phyloP scores from a whole-genome alignment of 2,797 vertebrate genomes.

The Serranus cabrilla region DNA sequence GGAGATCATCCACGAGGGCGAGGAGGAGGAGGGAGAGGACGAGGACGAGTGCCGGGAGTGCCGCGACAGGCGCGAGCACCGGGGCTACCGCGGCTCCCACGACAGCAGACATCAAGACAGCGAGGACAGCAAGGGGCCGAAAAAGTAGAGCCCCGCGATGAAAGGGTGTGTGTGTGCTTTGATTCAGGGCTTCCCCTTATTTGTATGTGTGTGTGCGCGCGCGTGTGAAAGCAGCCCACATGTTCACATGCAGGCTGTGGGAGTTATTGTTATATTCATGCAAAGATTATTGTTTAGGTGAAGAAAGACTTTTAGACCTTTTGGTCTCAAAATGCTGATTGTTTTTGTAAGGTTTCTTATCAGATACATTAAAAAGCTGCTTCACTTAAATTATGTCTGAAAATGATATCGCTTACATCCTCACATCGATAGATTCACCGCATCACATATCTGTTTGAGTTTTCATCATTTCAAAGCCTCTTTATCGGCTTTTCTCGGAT shows the following conservation, averaged over 20 bases:
- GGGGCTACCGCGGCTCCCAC: conserved; percentile 59
- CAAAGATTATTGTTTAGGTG: conserved; percentile 27
- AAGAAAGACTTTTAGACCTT: conserved; percentile 35
- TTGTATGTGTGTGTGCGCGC: conserved; percentile 25
- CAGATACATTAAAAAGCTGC: conserved; percentile 44
- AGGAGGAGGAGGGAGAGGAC: conserved; percentile 79
- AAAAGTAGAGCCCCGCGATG: conserved; percentile 71
- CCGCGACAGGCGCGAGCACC: conserved; percentile 74
- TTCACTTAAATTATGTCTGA: conserved; percentile 12
- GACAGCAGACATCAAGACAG: conserved; percentile 45
- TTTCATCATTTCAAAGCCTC: conserved; percentile 1
- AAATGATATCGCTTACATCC: not conserved
- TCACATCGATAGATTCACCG: conserved; percentile 2
- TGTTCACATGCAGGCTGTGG: conserved; percentile 17
- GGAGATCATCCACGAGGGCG: conserved; percentile 89
- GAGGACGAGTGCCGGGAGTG: conserved; percentile 83
- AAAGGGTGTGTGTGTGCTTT: conserved; percentile 30
- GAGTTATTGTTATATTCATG: conserved; percentile 29
- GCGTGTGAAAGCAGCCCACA: conserved; percentile 5
- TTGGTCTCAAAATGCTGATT: conserved; percentile 31
- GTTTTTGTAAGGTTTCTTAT: conserved; percentile 49
- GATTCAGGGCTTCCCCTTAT: conserved; percentile 42
- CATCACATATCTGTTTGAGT: conserved; percentile 9
- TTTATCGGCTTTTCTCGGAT: not conserved
- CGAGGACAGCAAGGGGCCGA: conserved; percentile 74